phyloP scores from a whole-genome alignment of 2,888 invertebrate genomes.

The Lasioglossum morio region DNA sequence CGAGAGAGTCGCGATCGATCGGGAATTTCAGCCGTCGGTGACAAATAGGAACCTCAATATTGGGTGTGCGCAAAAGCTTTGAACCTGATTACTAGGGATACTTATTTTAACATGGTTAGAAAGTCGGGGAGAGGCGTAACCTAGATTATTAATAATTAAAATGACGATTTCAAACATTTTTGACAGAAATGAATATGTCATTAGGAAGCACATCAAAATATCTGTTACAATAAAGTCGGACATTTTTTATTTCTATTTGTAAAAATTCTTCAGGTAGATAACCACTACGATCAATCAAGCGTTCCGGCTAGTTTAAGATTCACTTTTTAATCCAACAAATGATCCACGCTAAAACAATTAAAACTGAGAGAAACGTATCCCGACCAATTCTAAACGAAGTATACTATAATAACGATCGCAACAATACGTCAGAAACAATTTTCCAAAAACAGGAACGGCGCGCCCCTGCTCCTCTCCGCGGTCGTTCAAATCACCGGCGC shows the following conservation, averaged over 20 bases:
- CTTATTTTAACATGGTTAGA: background rate
- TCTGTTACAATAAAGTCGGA: no score
- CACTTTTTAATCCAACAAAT: no score
- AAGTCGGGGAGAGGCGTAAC: background rate
- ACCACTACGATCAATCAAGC: no score
- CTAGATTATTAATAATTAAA: background rate
- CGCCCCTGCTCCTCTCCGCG: background rate
- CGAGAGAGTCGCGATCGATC: background rate
- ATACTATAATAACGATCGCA: background rate
- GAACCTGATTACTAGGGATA: no score
- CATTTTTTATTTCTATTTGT: no score
- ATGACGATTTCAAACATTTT: background rate
- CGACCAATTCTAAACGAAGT: background rate
- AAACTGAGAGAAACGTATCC: background rate
- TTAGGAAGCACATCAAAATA: no score
- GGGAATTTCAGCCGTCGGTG: background rate
- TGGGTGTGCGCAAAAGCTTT: background rate
- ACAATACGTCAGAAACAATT: background rate
- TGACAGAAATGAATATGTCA: background rate
- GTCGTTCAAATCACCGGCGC: conserved; percentile 10
- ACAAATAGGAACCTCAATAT: background rate
- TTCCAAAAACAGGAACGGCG: background rate
- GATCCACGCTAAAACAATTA: background rate
- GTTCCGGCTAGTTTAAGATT: no score
- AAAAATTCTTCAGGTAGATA: no score